phyloP scores from a whole-genome alignment of 1,140 invertebrate genomes.

The Drosophila insularis region DNA sequence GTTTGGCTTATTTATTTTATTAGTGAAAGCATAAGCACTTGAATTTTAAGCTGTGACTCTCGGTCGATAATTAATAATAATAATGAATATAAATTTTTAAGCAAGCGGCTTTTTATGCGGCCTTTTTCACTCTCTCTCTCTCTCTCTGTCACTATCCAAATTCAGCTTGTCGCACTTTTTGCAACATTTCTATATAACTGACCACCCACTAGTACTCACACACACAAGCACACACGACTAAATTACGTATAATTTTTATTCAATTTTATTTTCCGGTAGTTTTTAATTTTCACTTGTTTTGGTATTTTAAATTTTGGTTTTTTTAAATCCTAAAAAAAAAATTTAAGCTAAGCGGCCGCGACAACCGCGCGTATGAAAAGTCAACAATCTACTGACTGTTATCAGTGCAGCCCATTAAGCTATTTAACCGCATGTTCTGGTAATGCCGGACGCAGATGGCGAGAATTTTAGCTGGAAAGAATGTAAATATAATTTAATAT shows the following conservation, averaged over 20 bases:
- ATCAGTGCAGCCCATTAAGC: background rate
- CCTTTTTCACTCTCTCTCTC: slow-evolving; percentile 5
- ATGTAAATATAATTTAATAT: too few relatives aligned
- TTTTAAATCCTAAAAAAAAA: slow-evolving; percentile 1
- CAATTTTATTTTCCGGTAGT: background rate
- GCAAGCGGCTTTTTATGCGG: slow-evolving; percentile 28
- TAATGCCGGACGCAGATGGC: background rate
- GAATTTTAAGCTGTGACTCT: slow-evolving; percentile 6
- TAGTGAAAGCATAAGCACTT: slow-evolving; percentile 5
- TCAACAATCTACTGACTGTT: background rate
- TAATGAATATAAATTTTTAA: slow-evolving; percentile 16
- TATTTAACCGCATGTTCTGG: background rate
- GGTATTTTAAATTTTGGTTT: slow-evolving; percentile 1
- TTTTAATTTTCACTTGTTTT: background rate
- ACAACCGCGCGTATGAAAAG: background rate
- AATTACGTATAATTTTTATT: background rate
- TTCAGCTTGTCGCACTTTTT: slow-evolving; percentile 13
- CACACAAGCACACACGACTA: slow-evolving; percentile 6
- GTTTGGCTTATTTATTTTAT: slow-evolving; percentile 16
- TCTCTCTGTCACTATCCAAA: slow-evolving; percentile 23
- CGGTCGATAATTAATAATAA: slow-evolving; percentile 2
- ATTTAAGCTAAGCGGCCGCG: background rate
- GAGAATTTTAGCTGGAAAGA: background rate
- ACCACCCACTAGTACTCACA: slow-evolving; percentile 7
- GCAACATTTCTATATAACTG: background rate